These are phyloP conservation scores for Pomatostomus ruficeps DNA, from an alignment of 2,113 vertebrate species.

Conservation along the genomic window DNA sequence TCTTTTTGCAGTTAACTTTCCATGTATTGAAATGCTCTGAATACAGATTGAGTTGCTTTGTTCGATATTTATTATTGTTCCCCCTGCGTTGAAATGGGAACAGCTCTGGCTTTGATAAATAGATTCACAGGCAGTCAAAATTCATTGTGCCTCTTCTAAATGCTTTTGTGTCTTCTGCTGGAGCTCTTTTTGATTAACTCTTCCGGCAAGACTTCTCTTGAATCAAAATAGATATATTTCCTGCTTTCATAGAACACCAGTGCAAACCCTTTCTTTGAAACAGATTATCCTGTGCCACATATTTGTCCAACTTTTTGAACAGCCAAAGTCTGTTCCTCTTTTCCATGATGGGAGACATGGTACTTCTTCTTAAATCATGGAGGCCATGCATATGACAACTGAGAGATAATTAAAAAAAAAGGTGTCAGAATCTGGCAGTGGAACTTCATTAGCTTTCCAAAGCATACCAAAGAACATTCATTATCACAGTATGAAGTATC, in stretches of 20 bases:
- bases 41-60: conserved; percentile 28
- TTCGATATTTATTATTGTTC: conserved; percentile 51
- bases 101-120: conserved; percentile 31
- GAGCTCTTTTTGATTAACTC: conserved; percentile 19
- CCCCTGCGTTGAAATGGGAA: background rate
- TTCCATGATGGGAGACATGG: background rate
- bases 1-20: conserved; percentile 19
- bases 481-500: conserved; percentile 6
- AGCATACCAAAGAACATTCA: background rate
- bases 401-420: background rate
- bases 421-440: conserved; percentile 11
- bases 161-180: conserved; percentile 26
- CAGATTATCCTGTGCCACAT: background rate
- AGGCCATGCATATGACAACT: background rate
- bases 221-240: background rate
- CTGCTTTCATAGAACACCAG: background rate
- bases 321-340: background rate
- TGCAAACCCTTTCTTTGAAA: background rate
- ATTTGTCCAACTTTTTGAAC: background rate
- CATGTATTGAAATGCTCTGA: conserved; percentile 29
- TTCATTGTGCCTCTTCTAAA: conserved; percentile 17
- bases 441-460: conserved; percentile 1
- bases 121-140: conserved; percentile 48
- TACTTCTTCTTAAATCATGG: background rate
- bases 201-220: background rate